Percentiles rank a stretch among this genome's conserved stretches.
Conservation (phyloP, 2,888 invertebrate genomes). For the Lissonota sp. region DNA sequence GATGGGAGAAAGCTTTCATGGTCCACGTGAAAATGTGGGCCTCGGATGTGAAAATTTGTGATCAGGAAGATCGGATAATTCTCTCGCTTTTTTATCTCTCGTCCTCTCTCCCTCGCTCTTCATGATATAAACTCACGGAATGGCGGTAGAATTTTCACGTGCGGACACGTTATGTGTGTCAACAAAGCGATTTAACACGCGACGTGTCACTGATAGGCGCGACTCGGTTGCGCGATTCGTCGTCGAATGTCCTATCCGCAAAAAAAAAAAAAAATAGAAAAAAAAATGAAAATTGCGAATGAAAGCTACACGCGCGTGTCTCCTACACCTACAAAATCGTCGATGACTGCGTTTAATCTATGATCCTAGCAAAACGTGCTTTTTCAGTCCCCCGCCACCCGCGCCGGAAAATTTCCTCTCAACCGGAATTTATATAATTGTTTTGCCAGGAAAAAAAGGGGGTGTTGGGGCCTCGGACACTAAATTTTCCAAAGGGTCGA, state of each 20-base stretch:
- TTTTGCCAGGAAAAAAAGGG: conserved; percentile 75
- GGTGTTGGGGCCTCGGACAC: conserved; percentile 70
- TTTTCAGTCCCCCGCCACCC: conserved; percentile 71
- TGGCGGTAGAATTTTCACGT: conserved; percentile 59
- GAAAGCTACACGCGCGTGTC: neutral
- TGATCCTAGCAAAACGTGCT: conserved; percentile 74
- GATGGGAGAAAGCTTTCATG: too few relatives aligned
- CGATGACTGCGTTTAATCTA: conserved; percentile 79
- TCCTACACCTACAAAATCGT: conserved; percentile 18
- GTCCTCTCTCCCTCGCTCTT: conserved; percentile 31
- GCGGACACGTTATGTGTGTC: conserved; percentile 80
- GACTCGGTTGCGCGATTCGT: conserved; percentile 45
- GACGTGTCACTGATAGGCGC: conserved; percentile 80
- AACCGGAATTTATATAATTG: conserved; percentile 82
- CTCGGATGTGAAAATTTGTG: conserved; percentile 35
- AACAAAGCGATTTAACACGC: conserved; percentile 81
- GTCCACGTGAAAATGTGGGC: too few relatives aligned
- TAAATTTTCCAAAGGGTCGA: conserved; percentile 77
- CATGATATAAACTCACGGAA: conserved; percentile 1
- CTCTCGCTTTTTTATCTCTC: conserved; percentile 26
- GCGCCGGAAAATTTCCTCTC: conserved; percentile 75
- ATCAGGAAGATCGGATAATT: conserved; percentile 59
- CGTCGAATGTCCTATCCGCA: conserved; percentile 35
- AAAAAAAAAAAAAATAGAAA: neutral
- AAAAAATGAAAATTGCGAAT: neutral